Evolutionary conservation across 2,797 vertebrate genomes (phyloP).

Genomic region (Phoeniculus purpureus): DNA sequence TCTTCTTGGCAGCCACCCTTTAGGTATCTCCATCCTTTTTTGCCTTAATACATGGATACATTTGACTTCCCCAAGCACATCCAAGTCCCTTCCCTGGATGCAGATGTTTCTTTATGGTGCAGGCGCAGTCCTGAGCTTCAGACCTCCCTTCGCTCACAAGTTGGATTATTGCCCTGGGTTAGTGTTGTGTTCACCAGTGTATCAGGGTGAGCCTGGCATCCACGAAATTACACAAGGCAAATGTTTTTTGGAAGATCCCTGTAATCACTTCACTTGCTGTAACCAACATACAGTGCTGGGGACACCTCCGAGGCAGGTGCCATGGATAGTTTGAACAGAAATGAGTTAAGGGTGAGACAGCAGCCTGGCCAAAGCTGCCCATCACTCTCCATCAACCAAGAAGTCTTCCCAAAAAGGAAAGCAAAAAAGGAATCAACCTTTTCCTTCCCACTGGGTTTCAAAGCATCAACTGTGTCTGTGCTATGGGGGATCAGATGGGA

Average conservation of each 20-base stretch:
- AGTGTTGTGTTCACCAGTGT: fast-evolving
- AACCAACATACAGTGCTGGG: background rate
- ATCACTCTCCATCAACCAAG: background rate
- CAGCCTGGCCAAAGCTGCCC: background rate
- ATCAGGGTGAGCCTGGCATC: background rate
- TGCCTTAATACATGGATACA: background rate
- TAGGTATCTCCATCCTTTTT: background rate
- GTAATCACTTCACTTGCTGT: background rate
- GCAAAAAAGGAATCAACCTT: background rate
- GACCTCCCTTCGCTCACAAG: background rate
- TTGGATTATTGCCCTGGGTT: background rate
- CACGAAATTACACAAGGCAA: background rate
- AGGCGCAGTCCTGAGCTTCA: fast-evolving
- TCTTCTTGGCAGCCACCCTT: too few relatives aligned
- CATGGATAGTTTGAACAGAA: background rate
- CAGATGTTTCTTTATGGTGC: background rate
- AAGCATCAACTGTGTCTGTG: fast-evolving
- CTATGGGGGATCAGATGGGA: fast-evolving
- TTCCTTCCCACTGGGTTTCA: background rate
- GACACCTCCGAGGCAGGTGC: background rate
- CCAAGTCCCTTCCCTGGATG: background rate
- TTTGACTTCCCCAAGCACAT: background rate
- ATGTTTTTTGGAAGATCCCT: background rate
- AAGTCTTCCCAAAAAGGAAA: background rate
- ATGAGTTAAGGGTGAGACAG: background rate